phyloP scores from a whole-genome alignment of 1,140 invertebrate genomes.

The Vollenhovia emeryi region DNA sequence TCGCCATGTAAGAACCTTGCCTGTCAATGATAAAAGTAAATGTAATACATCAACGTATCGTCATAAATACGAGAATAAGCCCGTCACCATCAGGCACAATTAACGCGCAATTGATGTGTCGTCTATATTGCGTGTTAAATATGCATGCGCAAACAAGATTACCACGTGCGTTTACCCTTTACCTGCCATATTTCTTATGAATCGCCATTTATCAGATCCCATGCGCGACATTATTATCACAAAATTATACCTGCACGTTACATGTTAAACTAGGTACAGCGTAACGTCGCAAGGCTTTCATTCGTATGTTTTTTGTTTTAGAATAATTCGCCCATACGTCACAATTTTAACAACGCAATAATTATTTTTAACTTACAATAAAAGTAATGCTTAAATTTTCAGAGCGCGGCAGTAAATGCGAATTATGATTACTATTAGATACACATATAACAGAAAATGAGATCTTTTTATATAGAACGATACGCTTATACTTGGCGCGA shows the following conservation, averaged over 20 bases:
- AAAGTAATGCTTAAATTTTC: too few species aligned
- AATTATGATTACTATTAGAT: too few species aligned
- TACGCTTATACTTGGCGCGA: too few species aligned
- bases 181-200: constrained; percentile 55
- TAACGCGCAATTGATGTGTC: constrained; percentile 14
- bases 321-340: not conserved
- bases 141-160: not conserved
- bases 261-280: not conserved
- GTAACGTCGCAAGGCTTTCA: not conserved
- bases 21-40: constrained; percentile 8
- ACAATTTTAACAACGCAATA: too few species aligned
- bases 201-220: constrained; percentile 42
- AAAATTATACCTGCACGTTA: not conserved
- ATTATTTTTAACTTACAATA: too few species aligned
- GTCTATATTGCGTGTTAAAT: not conserved
- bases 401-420: too few species aligned
- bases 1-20: not conserved
- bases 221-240: not conserved
- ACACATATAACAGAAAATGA: too few species aligned
- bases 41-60: not conserved
- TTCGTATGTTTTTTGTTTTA: not conserved
- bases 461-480: too few species aligned
- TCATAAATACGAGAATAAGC: not conserved
- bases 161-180: constrained; percentile 59
- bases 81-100: constrained; percentile 5